These are phyloP conservation scores for Myotis myotis DNA, from an alignment of 2,797 vertebrate genomes.

Conservation along the genomic window DNA sequence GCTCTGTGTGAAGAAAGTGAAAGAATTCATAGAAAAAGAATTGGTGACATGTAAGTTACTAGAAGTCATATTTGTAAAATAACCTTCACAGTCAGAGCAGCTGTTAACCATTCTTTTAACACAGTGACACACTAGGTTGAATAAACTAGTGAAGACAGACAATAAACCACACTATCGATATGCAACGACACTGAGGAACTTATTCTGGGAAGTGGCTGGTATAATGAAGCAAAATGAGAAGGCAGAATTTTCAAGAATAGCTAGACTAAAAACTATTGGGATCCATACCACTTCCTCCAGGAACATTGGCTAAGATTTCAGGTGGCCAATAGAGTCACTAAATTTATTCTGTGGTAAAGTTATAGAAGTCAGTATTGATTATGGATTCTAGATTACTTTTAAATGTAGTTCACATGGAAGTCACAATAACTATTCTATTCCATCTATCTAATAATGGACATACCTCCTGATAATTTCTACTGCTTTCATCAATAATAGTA, in stretches of 20 bases:
- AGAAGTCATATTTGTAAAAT: constrained; percentile 22
- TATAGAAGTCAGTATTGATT: background rate
- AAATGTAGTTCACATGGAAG: background rate
- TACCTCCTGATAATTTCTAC: background rate
- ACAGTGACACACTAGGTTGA: background rate
- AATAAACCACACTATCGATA: background rate
- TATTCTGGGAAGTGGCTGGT: background rate
- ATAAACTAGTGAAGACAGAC: background rate
- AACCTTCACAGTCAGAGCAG: background rate
- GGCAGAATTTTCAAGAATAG: background rate
- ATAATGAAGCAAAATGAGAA: constrained; percentile 27
- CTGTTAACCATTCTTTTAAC: background rate
- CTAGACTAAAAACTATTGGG: background rate
- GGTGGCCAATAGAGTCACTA: background rate
- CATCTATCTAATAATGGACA: background rate
- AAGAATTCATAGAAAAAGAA: constrained; percentile 22
- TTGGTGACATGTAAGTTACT: background rate
- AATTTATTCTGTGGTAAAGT: background rate
- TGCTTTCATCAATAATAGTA: background rate
- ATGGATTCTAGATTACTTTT: constrained; percentile 18
- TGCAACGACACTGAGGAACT: background rate
- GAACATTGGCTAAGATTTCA: background rate
- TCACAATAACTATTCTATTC: background rate
- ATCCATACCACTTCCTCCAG: background rate
- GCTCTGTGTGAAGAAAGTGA: constrained; percentile 19